Percentiles rank a stretch among this genome's conserved stretches.
Evolutionary conservation across 2,797 vertebrate genomes (phyloP).

Genomic region (Pseudochromis fuscus): DNA sequence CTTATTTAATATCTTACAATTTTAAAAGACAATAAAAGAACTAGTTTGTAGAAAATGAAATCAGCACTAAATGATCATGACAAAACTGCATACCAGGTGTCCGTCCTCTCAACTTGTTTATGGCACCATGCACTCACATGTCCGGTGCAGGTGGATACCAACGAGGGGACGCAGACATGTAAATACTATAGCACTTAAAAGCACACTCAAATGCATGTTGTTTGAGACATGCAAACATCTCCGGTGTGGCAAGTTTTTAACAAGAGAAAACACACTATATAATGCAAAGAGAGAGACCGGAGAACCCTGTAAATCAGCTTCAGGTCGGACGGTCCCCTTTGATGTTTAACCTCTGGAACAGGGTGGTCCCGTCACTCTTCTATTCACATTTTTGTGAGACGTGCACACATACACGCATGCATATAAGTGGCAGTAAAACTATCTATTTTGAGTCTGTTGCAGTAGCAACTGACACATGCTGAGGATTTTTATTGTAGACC

Average conservation of each 20-base stretch:
- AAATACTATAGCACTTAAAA: conserved; percentile 52
- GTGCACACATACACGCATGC: conserved; percentile 16
- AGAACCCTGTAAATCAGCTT: conserved; percentile 50
- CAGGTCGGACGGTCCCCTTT: conserved; percentile 30
- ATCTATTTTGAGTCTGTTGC: conserved; percentile 75
- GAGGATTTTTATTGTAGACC: conserved; percentile 56
- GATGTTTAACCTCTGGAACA: conserved; percentile 56
- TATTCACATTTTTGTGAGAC: conserved; percentile 54
- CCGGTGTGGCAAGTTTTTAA: conserved; percentile 49
- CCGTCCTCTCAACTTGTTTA: conserved; percentile 21
- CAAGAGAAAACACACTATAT: conserved; percentile 32
- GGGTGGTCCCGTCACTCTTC: conserved; percentile 68
- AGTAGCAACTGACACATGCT: conserved; percentile 69
- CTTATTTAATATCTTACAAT: neutral
- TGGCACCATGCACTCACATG: conserved; percentile 44
- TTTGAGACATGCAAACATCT: conserved; percentile 49
- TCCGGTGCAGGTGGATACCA: conserved; percentile 53
- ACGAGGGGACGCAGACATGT: conserved; percentile 44
- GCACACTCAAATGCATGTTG: conserved; percentile 24
- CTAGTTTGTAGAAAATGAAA: too few relatives aligned
- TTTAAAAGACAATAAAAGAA: too few relatives aligned
- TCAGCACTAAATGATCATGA: neutral
- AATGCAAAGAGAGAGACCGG: conserved; percentile 6
- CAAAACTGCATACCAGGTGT: conserved; percentile 29
- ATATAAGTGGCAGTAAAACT: conserved; percentile 55